Evolutionary conservation across 2,113 vertebrate genomes (phyloP).

Genomic region (Lophura nycthemera): DNA sequence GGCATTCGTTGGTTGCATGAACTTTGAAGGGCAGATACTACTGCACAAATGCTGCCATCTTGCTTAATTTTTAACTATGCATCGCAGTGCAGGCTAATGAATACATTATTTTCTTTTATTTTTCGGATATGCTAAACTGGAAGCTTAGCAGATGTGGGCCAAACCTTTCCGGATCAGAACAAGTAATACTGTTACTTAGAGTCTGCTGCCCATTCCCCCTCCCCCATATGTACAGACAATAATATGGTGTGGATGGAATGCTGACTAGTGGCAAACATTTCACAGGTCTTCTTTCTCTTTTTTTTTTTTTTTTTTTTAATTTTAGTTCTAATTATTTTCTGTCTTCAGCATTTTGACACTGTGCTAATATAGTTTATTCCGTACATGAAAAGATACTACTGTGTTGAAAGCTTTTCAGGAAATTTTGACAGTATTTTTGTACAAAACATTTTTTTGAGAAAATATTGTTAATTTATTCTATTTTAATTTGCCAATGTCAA

Average conservation of each 20-base stretch:
- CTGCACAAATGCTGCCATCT: slow-evolving; percentile 86
- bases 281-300: slow-evolving; percentile 69
- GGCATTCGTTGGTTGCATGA: slow-evolving; percentile 83
- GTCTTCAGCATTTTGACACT: slow-evolving; percentile 87
- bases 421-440: slow-evolving; percentile 96
- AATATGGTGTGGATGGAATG: slow-evolving; percentile 86
- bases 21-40: slow-evolving; percentile 82
- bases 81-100: slow-evolving; percentile 79
- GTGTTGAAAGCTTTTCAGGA: slow-evolving; percentile 93
- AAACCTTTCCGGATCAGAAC: slow-evolving; percentile 82
- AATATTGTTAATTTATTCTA: slow-evolving; percentile 95
- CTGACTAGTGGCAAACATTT: slow-evolving; percentile 82
- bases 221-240: slow-evolving; percentile 84
- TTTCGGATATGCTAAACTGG: slow-evolving; percentile 80
- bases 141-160: slow-evolving; percentile 84
- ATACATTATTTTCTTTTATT: slow-evolving; percentile 32
- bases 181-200: slow-evolving; percentile 79
- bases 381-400: slow-evolving; percentile 91
- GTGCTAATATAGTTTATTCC: slow-evolving; percentile 90
- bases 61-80: slow-evolving; percentile 88
- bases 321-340: slow-evolving; percentile 58
- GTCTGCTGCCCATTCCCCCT: slow-evolving; percentile 74
- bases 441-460: slow-evolving; percentile 90
- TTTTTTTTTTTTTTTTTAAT: background rate
- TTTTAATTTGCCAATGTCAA: slow-evolving; percentile 95